Evolutionary conservation across 2,888 invertebrate species (phyloP).

Genomic region (Netelia melanura): DNA sequence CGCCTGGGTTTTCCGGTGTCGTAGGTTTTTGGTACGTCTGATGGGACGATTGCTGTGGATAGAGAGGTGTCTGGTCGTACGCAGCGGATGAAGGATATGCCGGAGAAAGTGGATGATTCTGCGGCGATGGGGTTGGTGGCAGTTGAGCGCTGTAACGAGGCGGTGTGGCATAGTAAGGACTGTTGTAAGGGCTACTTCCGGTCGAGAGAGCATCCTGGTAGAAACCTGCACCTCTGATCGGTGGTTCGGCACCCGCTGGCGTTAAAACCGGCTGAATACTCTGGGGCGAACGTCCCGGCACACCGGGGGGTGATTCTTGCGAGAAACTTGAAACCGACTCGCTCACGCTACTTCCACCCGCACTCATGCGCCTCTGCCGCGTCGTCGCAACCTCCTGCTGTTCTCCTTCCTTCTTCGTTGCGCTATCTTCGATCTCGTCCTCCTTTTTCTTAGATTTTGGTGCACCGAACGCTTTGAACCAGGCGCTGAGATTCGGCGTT

Average conservation of each 20-base stretch:
- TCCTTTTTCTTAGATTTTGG: conserved; percentile 91
- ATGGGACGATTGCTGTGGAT: conserved; percentile 79
- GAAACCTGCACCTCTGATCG: conserved; percentile 93
- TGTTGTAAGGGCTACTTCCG: conserved; percentile 94
- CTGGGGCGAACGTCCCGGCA: conserved; percentile 81
- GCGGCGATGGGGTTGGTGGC: conserved; percentile 88
- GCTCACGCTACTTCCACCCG: conserved; percentile 81
- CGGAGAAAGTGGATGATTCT: conserved; percentile 86
- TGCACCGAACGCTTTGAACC: conserved; percentile 96
- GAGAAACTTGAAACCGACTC: conserved; percentile 83
- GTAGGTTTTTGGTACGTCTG: conserved; percentile 79
- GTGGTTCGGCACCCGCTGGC: conserved; percentile 91
- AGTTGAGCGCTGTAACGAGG: conserved; percentile 91
- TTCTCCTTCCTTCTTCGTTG: conserved; percentile 82
- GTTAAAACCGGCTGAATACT: conserved; percentile 77
- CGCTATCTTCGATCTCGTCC: conserved; percentile 83
- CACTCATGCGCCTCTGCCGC: conserved; percentile 84
- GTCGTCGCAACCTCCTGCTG: conserved; percentile 83
- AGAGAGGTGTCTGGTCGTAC: conserved; percentile 81
- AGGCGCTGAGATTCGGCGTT: conserved; percentile 94
- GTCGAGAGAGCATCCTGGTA: conserved; percentile 95
- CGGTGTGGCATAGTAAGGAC: conserved; percentile 83
- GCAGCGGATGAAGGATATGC: conserved; percentile 87
- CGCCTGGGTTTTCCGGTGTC: conserved; percentile 75
- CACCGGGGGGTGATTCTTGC: conserved; percentile 89